phyloP scores from a whole-genome alignment of 1,140 invertebrate species.

The Bombus fervidus region DNA sequence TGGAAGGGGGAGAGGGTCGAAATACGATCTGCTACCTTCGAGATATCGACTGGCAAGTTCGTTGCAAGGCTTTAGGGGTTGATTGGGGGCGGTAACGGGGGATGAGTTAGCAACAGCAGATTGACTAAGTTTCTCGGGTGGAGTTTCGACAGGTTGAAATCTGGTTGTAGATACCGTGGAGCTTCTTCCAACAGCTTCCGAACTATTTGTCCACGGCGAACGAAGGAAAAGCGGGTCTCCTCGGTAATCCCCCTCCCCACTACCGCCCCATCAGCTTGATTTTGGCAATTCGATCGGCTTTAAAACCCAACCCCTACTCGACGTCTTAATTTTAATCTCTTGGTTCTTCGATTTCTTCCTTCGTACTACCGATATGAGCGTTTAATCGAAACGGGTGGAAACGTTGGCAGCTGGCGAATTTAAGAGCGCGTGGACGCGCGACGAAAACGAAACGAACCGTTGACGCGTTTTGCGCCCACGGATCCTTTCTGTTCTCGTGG shows the following conservation, averaged over 20 bases:
- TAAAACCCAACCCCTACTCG: constrained; percentile 12
- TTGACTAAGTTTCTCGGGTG: constrained; percentile 77
- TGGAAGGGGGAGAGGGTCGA: constrained; percentile 8
- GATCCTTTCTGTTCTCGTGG: neutral
- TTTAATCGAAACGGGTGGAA: neutral
- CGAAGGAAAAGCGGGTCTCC: constrained; percentile 8
- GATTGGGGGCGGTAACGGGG: constrained; percentile 65
- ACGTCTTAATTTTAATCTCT: constrained; percentile 32
- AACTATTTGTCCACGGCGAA: constrained; percentile 64
- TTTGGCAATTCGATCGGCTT: constrained; percentile 30
- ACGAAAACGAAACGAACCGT: neutral
- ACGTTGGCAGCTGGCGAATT: neutral
- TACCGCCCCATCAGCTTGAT: neutral
- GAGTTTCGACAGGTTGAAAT: constrained; percentile 77
- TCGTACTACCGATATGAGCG: too few relatives aligned
- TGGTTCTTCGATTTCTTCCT: neutral
- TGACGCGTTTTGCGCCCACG: neutral
- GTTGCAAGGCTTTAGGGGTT: constrained; percentile 71
- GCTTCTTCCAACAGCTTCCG: constrained; percentile 62
- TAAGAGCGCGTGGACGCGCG: neutral
- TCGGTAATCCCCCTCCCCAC: neutral
- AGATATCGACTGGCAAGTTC: constrained; percentile 71
- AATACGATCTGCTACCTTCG: constrained; percentile 70
- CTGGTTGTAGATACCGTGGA: constrained; percentile 72
- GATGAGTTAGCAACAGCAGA: constrained; percentile 73